These are phyloP conservation scores for Mesitornis unicolor DNA, from an alignment of 2,113 vertebrate genomes.

Conservation along the genomic window DNA sequence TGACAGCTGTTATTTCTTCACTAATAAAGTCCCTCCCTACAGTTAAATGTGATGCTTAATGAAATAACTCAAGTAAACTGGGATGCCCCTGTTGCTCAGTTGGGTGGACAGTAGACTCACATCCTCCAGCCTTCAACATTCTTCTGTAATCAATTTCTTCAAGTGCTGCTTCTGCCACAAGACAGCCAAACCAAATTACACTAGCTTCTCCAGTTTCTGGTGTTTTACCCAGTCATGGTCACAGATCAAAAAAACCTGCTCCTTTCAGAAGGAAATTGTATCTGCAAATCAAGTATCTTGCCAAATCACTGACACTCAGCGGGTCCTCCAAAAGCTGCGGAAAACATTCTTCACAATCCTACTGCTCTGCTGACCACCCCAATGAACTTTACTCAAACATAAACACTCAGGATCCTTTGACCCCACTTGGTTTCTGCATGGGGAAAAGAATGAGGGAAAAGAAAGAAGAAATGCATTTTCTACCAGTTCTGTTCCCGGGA, in stretches of 20 bases:
- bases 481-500: not conserved
- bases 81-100: not conserved
- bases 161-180: not conserved
- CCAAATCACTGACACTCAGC: not conserved
- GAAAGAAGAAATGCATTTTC: accelerated
- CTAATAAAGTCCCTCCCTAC: not conserved
- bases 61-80: not conserved
- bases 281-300: not conserved
- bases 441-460: not conserved
- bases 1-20: not conserved
- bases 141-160: not conserved
- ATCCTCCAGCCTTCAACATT: not conserved
- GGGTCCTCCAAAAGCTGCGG: not conserved
- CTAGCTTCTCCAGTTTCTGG: not conserved
- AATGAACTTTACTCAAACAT: not conserved
- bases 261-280: not conserved
- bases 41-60: not conserved
- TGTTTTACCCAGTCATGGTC: not conserved
- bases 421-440: not conserved
- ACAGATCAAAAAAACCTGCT: not conserved
- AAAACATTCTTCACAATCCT: not conserved
- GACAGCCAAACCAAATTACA: not conserved
- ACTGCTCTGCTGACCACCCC: not conserved
- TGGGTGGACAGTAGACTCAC: not conserved
- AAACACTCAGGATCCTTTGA: not conserved